Conservation (phyloP, 1,140 invertebrate species). For the Araneus ventricosus region DNA sequence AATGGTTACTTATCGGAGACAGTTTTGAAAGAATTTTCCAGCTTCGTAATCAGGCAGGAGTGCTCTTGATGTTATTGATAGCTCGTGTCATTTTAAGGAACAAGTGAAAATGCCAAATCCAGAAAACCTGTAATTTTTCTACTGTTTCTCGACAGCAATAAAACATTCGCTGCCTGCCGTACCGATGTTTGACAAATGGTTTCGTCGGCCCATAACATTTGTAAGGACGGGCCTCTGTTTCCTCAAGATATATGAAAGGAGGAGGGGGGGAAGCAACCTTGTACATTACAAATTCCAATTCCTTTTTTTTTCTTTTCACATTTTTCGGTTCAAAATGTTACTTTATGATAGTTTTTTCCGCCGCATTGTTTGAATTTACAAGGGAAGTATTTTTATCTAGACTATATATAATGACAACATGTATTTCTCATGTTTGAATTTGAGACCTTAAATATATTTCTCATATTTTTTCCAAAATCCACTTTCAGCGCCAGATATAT, state of each 20-base stretch:
- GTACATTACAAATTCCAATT: neutral
- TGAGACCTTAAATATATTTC: too few relatives aligned
- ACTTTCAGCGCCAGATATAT: too few relatives aligned
- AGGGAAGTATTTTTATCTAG: too few relatives aligned
- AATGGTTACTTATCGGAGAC: neutral
- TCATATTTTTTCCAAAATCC: too few relatives aligned
- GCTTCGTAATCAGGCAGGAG: neutral
- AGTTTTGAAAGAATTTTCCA: constrained; percentile 8
- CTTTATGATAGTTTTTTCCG: too few relatives aligned
- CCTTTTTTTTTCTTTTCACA: too few relatives aligned
- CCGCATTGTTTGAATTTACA: too few relatives aligned
- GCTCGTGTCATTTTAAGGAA: neutral
- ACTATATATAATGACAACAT: too few relatives aligned
- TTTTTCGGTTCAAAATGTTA: too few relatives aligned
- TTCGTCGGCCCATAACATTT: neutral
- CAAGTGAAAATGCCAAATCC: neutral
- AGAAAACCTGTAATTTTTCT: neutral
- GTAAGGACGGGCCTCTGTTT: neutral
- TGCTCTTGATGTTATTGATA: neutral
- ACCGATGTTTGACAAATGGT: neutral
- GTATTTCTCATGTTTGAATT: too few relatives aligned
- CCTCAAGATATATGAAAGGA: neutral
- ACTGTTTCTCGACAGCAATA: neutral
- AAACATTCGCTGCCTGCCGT: neutral
- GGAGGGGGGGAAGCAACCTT: too few relatives aligned